Conservation (phyloP, 2,797 vertebrate genomes). For the Micropoecilia bifurca region DNA sequence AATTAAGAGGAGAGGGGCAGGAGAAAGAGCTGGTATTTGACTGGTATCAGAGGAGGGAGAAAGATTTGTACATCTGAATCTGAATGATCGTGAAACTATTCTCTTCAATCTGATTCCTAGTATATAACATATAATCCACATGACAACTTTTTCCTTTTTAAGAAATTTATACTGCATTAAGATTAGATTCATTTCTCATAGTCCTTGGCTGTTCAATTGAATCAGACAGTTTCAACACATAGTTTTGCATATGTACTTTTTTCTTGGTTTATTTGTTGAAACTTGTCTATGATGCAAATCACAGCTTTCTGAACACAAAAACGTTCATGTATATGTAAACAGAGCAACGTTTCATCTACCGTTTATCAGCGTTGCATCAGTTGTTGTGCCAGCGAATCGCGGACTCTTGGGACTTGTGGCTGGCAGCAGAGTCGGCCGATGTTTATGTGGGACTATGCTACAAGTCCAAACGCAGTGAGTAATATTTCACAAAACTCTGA, state of each 20-base stretch:
- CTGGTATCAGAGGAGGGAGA: constrained; percentile 3
- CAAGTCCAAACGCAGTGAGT: background rate
- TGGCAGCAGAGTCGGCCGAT: background rate
- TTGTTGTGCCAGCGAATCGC: constrained; percentile 12
- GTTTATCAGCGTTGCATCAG: constrained; percentile 14
- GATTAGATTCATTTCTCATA: background rate
- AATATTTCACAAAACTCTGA: background rate
- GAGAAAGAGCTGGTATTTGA: background rate
- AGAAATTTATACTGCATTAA: constrained; percentile 19
- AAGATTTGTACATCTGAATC: background rate
- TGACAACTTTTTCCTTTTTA: constrained; percentile 4
- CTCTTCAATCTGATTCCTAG: constrained; percentile 11
- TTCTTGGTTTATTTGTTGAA: constrained; percentile 13
- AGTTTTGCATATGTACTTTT: background rate
- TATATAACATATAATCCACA: background rate
- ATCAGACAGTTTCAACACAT: background rate
- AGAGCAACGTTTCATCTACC: background rate
- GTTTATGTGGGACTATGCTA: background rate
- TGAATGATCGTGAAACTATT: background rate
- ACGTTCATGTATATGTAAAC: constrained; percentile 9
- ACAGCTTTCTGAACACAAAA: background rate
- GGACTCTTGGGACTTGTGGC: constrained; percentile 1
- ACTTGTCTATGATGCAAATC: constrained; percentile 7
- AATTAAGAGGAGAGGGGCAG: constrained; percentile 10
- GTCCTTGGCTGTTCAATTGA: constrained; percentile 1